These are phyloP conservation scores for Trissonchulus sp. DNA, from an alignment of 2,888 invertebrate genomes.

Conservation along the genomic window DNA sequence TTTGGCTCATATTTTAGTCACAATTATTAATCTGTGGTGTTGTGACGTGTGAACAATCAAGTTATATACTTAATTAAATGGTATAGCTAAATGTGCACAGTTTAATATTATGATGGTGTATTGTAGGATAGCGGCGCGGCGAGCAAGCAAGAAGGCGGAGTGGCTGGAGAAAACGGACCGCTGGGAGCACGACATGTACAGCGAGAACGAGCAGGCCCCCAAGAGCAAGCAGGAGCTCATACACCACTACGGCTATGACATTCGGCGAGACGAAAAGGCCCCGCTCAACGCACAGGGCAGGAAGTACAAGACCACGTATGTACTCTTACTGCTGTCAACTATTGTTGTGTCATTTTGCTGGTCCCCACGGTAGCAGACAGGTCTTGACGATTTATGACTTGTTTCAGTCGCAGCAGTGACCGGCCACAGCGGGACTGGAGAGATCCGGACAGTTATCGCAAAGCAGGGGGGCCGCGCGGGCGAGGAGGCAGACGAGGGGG, in stretches of 20 bases:
- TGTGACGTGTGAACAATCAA: too few relatives aligned
- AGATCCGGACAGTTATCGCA: background rate
- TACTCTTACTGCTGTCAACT: too few relatives aligned
- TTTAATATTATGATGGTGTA: too few relatives aligned
- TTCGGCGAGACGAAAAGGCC: conserved; percentile 70
- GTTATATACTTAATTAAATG: too few relatives aligned
- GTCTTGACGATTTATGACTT: too few relatives aligned
- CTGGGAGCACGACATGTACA: conserved; percentile 81
- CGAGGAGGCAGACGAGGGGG: background rate
- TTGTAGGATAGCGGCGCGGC: conserved; percentile 15
- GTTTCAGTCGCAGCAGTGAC: too few relatives aligned
- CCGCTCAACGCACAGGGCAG: conserved; percentile 13
- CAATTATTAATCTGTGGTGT: too few relatives aligned
- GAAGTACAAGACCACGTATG: too few relatives aligned
- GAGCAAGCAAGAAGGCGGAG: conserved; percentile 55
- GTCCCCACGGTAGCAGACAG: too few relatives aligned
- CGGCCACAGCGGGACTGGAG: background rate
- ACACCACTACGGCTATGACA: conserved; percentile 84
- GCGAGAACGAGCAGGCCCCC: conserved; percentile 71
- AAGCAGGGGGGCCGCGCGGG: background rate
- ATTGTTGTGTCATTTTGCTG: too few relatives aligned
- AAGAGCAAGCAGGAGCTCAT: conserved; percentile 78
- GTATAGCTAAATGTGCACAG: too few relatives aligned
- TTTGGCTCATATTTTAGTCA: too few relatives aligned
- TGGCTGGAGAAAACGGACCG: conserved; percentile 61